Evolutionary conservation across 1,140 invertebrate species (phyloP), one percentile per base, ranked within the genome.

Genomic region (Penaeus japonicus): DNA sequence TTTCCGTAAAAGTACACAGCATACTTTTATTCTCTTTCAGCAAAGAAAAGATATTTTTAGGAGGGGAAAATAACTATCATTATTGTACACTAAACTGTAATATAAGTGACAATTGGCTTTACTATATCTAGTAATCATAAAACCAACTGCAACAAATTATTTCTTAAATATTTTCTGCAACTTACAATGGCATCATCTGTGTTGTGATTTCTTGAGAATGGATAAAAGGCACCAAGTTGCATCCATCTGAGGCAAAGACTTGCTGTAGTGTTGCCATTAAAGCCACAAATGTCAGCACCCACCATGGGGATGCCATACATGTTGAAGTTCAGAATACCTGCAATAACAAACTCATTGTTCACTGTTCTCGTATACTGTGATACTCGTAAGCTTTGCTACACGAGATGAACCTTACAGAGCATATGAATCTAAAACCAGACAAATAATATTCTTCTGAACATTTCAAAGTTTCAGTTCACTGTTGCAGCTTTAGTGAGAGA

Each of bases 271-370:
- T 92, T 91, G 18, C 92, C 92, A 86, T 81, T 89, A 91, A 94
- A 94, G 18, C 94, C 94, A 91, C 94, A 94, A 81, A 94, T 93
- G 90, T 94, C 94, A 20, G 94, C 92, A 10, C 94, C 94, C 65
- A 93, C 92, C 91, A 93, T 92, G 24, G 93, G 93, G 59, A 94
- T 92, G 17, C 93, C 93, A 91, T 93, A 94, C 86, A 98, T 92
- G 91, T 95, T 96, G 92, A 96, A 97, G 91, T 95, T 95, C 27
- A 98, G 92, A 81, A 97, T 93, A 91, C 95, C 94, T 90, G 84
- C 7, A 77, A 82, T 22, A 83, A 35, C 15, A 70, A 4, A 35
- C 27, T 20, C n/a, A 30, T 32, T 65, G 70, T n/a, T 27, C 82
- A 57, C 70, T 35, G 18, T 27, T 39, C 24, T 17, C 20, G 17